Conservation (phyloP, 2,888 invertebrate genomes). For the Drosophila recens region DNA sequence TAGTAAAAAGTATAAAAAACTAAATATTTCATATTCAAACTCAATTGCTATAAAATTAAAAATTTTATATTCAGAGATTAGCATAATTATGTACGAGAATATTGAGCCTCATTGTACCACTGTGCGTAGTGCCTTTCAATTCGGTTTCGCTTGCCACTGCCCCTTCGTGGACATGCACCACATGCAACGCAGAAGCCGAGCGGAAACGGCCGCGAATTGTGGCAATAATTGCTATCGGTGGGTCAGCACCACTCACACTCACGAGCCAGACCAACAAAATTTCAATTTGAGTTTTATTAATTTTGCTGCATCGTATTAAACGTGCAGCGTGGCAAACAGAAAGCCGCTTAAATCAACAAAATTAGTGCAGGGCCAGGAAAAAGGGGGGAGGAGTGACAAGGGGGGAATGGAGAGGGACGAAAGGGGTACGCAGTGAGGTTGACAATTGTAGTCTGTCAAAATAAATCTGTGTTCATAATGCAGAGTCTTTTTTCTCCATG, state of each 20-base stretch:
- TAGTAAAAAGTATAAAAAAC: too few species aligned
- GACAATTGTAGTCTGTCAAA: conserved; percentile 65
- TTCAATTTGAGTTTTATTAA: conserved; percentile 51
- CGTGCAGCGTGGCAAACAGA: conserved; percentile 47
- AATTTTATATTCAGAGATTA: too few species aligned
- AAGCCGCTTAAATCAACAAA: conserved; percentile 63
- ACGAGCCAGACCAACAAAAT: conserved; percentile 29
- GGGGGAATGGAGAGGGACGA: not conserved
- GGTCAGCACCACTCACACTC: conserved; percentile 27
- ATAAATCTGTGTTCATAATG: conserved; percentile 47
- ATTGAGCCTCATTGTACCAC: conserved; percentile 16
- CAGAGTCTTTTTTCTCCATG: conserved; percentile 17
- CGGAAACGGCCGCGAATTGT: conserved; percentile 74
- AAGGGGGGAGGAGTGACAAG: not conserved
- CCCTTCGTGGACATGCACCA: conserved; percentile 10
- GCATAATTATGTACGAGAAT: too few species aligned
- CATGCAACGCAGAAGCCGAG: conserved; percentile 46
- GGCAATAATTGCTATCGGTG: conserved; percentile 59
- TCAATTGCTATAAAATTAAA: too few species aligned
- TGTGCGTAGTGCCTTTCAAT: conserved; percentile 31
- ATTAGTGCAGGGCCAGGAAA: conserved; percentile 32
- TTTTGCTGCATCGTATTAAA: conserved; percentile 39
- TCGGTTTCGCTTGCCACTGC: conserved; percentile 11
- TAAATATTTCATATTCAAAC: too few species aligned
- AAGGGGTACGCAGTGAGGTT: conserved; percentile 2